Percentiles rank a stretch among this genome's conserved stretches.
Evolutionary conservation across 2,113 vertebrate species (phyloP).

Genomic region (Dascyllus trimaculatus): DNA sequence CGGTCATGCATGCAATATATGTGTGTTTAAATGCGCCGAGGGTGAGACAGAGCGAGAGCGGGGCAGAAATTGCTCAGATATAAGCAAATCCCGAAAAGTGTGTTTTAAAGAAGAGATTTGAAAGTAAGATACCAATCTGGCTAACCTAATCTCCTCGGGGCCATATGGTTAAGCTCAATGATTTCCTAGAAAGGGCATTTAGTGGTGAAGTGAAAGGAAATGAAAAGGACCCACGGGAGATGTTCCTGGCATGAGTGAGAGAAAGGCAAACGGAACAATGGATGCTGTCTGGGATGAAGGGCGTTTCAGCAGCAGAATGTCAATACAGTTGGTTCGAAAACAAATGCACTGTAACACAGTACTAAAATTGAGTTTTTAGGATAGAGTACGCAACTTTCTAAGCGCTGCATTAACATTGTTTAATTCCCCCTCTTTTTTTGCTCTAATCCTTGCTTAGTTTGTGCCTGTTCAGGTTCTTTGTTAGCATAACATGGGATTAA

Average conservation of each 20-base stretch:
- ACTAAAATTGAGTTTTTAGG: constrained; percentile 25
- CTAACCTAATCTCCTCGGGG: constrained; percentile 10
- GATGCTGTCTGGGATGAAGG: neutral
- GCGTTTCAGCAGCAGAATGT: constrained; percentile 8
- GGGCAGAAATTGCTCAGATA: neutral
- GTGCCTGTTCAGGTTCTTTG: constrained; percentile 61
- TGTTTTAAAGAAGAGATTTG: constrained; percentile 14
- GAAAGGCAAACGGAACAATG: neutral
- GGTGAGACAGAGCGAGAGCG: neutral
- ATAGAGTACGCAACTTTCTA: constrained; percentile 55
- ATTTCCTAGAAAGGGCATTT: constrained; percentile 33
- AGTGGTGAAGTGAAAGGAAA: constrained; percentile 29
- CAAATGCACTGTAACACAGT: constrained; percentile 2
- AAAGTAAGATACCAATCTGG: constrained; percentile 9
- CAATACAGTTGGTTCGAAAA: constrained; percentile 44
- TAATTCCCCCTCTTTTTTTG: constrained; percentile 50
- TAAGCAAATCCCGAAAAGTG: neutral
- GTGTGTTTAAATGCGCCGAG: neutral
- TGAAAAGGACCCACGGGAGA: constrained; percentile 34
- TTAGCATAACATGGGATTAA: constrained; percentile 75
- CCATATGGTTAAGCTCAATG: constrained; percentile 21
- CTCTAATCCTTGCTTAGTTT: constrained; percentile 72
- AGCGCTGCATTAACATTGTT: constrained; percentile 49
- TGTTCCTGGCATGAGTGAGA: constrained; percentile 28
- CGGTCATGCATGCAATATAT: neutral